Evolutionary conservation across 2,113 vertebrate genomes (phyloP), one percentile per base, ranked within the genome.

Genomic region (Xyrauchen texanus): DNA sequence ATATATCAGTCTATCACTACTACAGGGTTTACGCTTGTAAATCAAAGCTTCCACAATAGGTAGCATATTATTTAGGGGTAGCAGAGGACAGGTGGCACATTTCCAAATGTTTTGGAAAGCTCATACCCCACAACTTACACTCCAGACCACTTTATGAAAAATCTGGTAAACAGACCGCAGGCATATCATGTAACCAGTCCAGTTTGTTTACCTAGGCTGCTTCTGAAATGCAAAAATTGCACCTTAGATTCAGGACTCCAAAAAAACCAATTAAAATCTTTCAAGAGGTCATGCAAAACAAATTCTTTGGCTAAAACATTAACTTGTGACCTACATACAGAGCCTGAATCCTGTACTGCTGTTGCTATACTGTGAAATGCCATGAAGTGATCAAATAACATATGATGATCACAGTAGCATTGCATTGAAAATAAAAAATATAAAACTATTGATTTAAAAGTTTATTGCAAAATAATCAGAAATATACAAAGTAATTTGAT

Each of bases 61-160:
- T 21, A 45, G 58, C 57, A 49, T 4, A 49, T 60, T 60, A 1
- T 8, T 15, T 60, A 6, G n/a, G n/a, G 55, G 11, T 6, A 11
- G 70, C 46, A 44, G 6, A 72, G 46, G 47, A 46, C 9, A 34
- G 21, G 21, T 3, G n/a, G 4, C n/a, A 45, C 55, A 34, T 34
- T 34, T 34, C 21, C 21, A 34, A 34, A 34, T 5, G 46, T 63
- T 75, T 75, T 21, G n/a, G 11, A 63, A 63, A 63, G 60, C 4
- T 10, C 42, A 16, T 60, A 58, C 46, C 13, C n/a, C 16, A 21
- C 57, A 60, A 46, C 55, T 47, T 47, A 47, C 44, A 58, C 49
- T 77, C 63, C 34, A 65, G 53, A 65, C 42, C 49, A 9, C 16
- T 66, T 72, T 72, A 72, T 72, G 45, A 47, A 72, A 46, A 60